Evolutionary conservation across 2,113 vertebrate species (phyloP).

Genomic region (Equus quagga): DNA sequence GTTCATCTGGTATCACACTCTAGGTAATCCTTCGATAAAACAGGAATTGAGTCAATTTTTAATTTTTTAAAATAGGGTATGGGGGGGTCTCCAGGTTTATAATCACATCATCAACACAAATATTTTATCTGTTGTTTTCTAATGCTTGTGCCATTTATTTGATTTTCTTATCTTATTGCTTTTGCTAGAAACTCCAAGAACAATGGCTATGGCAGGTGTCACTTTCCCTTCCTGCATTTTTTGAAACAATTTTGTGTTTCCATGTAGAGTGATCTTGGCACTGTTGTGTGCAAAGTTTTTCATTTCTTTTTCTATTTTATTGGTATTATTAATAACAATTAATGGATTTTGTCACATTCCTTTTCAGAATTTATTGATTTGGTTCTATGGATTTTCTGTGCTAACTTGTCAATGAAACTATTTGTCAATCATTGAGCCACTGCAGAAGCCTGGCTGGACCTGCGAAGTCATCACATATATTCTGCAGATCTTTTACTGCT

Average conservation of each 20-base stretch:
- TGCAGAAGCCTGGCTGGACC: neutral
- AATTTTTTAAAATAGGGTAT: neutral
- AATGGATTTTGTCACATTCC: neutral
- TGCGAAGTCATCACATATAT: accelerated
- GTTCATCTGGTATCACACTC: neutral
- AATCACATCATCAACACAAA: neutral
- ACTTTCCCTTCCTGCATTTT: accelerated
- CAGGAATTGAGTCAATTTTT: neutral
- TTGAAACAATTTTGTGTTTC: neutral
- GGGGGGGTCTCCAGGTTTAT: neutral
- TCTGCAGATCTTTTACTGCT: neutral
- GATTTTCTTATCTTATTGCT: neutral
- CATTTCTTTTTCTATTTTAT: neutral
- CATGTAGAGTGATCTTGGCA: neutral
- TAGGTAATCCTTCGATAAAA: too few species aligned
- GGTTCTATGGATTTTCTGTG: neutral
- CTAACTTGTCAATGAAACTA: accelerated
- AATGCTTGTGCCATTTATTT: neutral
- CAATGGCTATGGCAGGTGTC: neutral
- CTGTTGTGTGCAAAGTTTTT: too few species aligned
- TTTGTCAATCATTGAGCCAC: accelerated
- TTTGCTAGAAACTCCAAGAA: neutral
- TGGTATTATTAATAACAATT: too few species aligned
- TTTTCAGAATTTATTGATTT: too few species aligned
- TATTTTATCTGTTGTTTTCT: neutral